Base-by-base conservation (phyloP, 2,888 invertebrate genomes). In the Conistra vaccinii region DNA sequence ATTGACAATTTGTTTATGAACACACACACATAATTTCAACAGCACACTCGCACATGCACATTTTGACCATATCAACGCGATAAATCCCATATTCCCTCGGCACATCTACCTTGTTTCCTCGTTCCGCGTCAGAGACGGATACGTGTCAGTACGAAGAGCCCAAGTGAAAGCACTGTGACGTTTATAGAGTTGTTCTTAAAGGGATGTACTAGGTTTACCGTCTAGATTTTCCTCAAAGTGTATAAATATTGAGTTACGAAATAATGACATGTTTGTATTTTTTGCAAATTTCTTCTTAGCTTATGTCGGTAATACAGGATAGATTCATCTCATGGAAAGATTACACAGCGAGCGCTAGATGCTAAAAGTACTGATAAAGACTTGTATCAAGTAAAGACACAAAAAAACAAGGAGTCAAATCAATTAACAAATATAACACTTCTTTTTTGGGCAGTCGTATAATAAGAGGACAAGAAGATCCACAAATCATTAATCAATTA, bases 141-240 rank as follows among this genome's bases (percentile, higher is more conserved):
- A 77, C 81, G 67, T 83, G 85, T 84, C 85, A 77, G 67, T 39
- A 73, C 69, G 67, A 65, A 68, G 61, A 85, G 76, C 72, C 74
- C 62, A 35, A 68, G 61, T 82, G 79, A 82, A 82, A 82, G 83
- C 78, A 53, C 66, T 68, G 75, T 73, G 75, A 78, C 76, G 68
- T 58, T 68, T 68, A 85, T 84, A 73, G 72, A 79, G 79, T 60
- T 71, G 75, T 72, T 63, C 70, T 71, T 85, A 58, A 69, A 57
- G 35, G 55, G 53, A 29, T 73, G 39, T 39, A 65, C 70, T 63
- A 58, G 76, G 35, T 76, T 72, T 67, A 45, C 45, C 14, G 61
- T 29, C 83, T 81, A 74, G 74, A 63, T 57, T 55, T 55, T 57
- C 26, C 35, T 12, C 23, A 23, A 35, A 23, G 58, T 63, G 60